Base-by-base conservation (phyloP, 2,797 vertebrate species). In the Eutrigla gurnardus region DNA sequence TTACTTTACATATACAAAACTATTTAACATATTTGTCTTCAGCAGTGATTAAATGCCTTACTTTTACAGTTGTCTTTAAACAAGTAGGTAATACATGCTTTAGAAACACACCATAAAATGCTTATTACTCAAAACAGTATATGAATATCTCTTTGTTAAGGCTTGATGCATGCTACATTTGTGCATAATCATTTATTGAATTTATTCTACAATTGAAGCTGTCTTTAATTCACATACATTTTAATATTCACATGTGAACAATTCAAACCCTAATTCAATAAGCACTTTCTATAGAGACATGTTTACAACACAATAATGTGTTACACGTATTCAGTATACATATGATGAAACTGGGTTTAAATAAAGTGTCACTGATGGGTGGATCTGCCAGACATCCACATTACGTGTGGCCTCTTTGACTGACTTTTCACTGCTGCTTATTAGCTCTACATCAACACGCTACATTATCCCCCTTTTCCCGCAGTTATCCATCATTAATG, bases 401-500 rank as follows among this genome's bases (percentile, higher is more conserved):
- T 60, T n/a, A 4, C 39, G 25, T 25, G 25, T 25, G 18, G 54
- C 4, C 4, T 36, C 32, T 50, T 75, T 71, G 37, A 32, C 25
- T 37, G 43, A 42, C 7, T 39, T 52, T 60, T 39, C 45, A 9
- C 42, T 76, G 61, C 57, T 61, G 18, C 65, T 83, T 61, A 70
- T 78, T 59, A 73, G 55, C 17, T n/a, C 12, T 17, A 47, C 13
- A 65, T 25, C 63, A 72, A 40, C 18, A 52, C 57, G 74, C 59
- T 88, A 57, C 18, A 68, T 46, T 89, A 88, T 77, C 69, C 70
- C 63, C 73, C 53, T 69, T 75, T 86, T 86, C 88, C 86, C 73
- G 77, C 87, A 90, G 86, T 89, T 90, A 89, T 93, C 89, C 71
- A 88, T 93, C 88, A 89, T 86, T 88, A 82, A 90, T 88, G 78